A percentile compares a stretch with the other conserved stretches of the same genome.
Conservation (phyloP, 2,888 invertebrate species). For the Ctena decussata region DNA sequence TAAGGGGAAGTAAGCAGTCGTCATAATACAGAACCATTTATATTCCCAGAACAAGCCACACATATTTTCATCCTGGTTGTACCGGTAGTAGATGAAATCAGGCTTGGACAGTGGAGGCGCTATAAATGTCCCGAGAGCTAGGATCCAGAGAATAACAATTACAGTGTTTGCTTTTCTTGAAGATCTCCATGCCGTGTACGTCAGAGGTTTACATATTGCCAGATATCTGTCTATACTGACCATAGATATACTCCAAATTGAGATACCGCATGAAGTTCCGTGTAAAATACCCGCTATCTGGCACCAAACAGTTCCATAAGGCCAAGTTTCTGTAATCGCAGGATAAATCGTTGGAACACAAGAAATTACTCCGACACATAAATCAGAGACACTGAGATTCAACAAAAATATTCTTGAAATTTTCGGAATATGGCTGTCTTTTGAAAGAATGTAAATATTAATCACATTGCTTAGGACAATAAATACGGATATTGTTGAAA, state of each 20-base stretch:
- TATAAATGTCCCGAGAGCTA: constrained; percentile 58
- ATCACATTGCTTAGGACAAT: constrained; percentile 47
- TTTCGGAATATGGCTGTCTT: constrained; percentile 60
- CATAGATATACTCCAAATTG: constrained; percentile 70
- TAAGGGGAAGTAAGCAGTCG: constrained; percentile 65
- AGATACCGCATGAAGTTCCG: constrained; percentile 68
- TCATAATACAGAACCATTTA: constrained; percentile 56
- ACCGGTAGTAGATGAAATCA: constrained; percentile 57
- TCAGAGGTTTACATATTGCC: constrained; percentile 66
- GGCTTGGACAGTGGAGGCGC: constrained; percentile 50
- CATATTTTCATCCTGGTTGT: constrained; percentile 44
- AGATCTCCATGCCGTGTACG: constrained; percentile 52
- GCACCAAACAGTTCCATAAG: constrained; percentile 69
- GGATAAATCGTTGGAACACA: constrained; percentile 65
- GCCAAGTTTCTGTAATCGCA: constrained; percentile 61
- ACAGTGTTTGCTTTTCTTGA: constrained; percentile 29
- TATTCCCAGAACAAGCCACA: constrained; percentile 68
- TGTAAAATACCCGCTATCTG: constrained; percentile 69
- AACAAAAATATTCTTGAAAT: constrained; percentile 66
- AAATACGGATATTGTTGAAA: constrained; percentile 31
- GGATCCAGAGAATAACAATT: constrained; percentile 48
- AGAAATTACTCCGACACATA: constrained; percentile 66
- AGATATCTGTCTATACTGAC: constrained; percentile 73
- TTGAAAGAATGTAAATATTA: constrained; percentile 55
- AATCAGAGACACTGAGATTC: constrained; percentile 68